These are phyloP conservation scores for Drosophila cardini DNA, from an alignment of 1,140 invertebrate species.

Conservation along the genomic window DNA sequence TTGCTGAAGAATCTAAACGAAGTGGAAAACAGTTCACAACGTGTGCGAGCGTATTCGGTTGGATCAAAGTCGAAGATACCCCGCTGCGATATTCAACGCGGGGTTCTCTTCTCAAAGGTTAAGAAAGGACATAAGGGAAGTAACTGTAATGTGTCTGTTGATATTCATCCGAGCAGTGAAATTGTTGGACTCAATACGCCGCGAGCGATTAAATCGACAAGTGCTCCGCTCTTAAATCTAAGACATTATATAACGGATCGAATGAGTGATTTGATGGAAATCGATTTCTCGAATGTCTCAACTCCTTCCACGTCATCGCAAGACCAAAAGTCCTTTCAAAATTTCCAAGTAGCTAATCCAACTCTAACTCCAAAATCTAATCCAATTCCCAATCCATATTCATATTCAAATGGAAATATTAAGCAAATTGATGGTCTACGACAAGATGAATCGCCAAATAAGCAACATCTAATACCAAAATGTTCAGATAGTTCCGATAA, in stretches of 20 bases:
- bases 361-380: conserved; percentile 35
- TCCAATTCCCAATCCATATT: conserved; percentile 48
- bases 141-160: conserved; percentile 62
- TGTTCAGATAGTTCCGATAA: conserved; percentile 37
- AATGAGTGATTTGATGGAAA: conserved; percentile 92
- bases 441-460: conserved; percentile 28
- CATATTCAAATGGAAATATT: conserved; percentile 34
- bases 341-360: conserved; percentile 33
- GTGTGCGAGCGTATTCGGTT: conserved; percentile 89
- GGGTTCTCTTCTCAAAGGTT: conserved; percentile 57
- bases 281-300: conserved; percentile 88
- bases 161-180: conserved; percentile 23
- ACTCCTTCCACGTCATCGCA: conserved; percentile 38
- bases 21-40: conserved; percentile 65
- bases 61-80: conserved; percentile 88
- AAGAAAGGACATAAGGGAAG: conserved; percentile 59
- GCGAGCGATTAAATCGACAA: conserved; percentile 86
- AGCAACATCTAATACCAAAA: conserved; percentile 3
- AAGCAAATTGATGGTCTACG: conserved; percentile 42
- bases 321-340: conserved; percentile 35
- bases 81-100: conserved; percentile 70
- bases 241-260: conserved; percentile 88
- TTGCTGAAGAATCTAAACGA: conserved; percentile 70
- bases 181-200: conserved; percentile 10
- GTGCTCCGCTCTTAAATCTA: conserved; percentile 86